phyloP scores from a whole-genome alignment of 2,797 vertebrate genomes.

The Eospalax fontanierii region DNA sequence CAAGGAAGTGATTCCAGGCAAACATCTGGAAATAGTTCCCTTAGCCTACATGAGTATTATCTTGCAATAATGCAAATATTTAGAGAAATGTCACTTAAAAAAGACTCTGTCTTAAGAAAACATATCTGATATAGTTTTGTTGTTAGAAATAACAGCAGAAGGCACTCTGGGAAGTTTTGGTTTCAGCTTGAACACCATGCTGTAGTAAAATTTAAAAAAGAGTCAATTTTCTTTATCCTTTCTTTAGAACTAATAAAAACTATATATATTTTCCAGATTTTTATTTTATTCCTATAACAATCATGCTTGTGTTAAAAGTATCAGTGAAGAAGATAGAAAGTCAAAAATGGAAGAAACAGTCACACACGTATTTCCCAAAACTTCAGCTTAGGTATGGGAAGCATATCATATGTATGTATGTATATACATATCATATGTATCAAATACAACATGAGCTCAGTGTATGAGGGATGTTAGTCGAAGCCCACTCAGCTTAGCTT shows the following conservation, averaged over 20 bases:
- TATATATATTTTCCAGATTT: background rate
- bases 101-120: constrained; percentile 48
- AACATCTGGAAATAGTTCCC: constrained; percentile 71
- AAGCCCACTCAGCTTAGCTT: background rate
- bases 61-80: background rate
- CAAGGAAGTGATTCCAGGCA: constrained; percentile 6
- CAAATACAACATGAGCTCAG: background rate
- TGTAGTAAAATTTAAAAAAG: background rate
- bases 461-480: background rate
- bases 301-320: background rate
- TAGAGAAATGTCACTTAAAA: background rate
- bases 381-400: background rate
- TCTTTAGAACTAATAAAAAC: constrained; percentile 30
- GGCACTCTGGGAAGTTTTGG: background rate
- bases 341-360: background rate
- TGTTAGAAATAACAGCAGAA: constrained; percentile 37
- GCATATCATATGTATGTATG: too few relatives aligned
- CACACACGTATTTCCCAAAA: background rate
- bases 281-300: background rate
- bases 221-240: background rate
- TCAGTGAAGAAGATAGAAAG: background rate
- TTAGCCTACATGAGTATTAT: background rate
- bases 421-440: background rate
- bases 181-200: constrained; percentile 32
- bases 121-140: background rate